A percentile compares a stretch with the other conserved stretches of the same genome.
These are phyloP conservation scores for Helicolenus hilgendorfi DNA, from an alignment of 2,797 vertebrate genomes.

Conservation along the genomic window DNA sequence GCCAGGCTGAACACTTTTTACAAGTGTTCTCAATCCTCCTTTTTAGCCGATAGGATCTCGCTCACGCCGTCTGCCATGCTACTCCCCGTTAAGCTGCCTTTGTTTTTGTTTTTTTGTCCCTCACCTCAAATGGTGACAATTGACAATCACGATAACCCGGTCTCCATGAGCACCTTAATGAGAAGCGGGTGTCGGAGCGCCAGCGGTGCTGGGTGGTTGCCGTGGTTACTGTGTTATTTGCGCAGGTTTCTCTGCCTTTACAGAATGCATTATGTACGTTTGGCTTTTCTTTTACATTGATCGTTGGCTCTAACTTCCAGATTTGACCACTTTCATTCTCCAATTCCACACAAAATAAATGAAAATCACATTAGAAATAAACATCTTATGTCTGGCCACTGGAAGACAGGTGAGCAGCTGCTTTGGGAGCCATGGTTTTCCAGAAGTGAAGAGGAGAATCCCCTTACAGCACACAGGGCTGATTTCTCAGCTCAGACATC, in stretches of 20 bases:
- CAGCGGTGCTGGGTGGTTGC: conserved; percentile 17
- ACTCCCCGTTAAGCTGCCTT: conserved; percentile 43
- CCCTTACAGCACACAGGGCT: conserved; percentile 28
- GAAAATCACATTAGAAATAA: conserved; percentile 21
- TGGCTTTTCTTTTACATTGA: conserved; percentile 1
- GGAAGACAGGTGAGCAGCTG: conserved; percentile 45
- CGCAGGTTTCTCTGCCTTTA: not conserved
- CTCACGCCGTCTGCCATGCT: not conserved
- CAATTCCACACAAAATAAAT: not conserved
- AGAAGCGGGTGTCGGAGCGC: conserved; percentile 8
- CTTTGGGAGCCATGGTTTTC: conserved; percentile 25
- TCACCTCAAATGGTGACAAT: conserved; percentile 51
- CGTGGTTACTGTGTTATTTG: conserved; percentile 14
- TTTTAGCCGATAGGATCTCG: conserved; percentile 46
- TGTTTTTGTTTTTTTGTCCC: conserved; percentile 33
- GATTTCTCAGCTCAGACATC: conserved; percentile 63
- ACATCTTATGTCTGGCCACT: conserved; percentile 40
- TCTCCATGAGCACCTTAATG: conserved; percentile 6
- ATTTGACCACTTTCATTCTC: conserved; percentile 7
- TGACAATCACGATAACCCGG: conserved; percentile 31
- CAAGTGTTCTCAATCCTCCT: conserved; percentile 44
- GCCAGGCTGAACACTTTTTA: conserved; percentile 7
- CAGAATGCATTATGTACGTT: not conserved
- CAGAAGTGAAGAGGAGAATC: conserved; percentile 49
- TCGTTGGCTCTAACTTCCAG: conserved; percentile 16